These are phyloP conservation scores for Neodiprion fabricii DNA, from an alignment of 1,140 invertebrate species.

Conservation along the genomic window DNA sequence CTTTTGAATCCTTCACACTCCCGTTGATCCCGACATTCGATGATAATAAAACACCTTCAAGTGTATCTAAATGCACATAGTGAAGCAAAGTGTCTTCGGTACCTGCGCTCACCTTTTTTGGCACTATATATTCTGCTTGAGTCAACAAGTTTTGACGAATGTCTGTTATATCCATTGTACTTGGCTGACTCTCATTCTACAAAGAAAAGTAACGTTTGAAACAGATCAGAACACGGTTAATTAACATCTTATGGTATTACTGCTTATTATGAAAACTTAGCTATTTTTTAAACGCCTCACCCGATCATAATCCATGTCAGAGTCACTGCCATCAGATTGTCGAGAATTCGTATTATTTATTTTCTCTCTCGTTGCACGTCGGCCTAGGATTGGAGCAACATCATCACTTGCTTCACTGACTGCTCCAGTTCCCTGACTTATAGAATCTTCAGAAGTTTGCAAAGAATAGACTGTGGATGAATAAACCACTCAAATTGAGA, in stretches of 20 bases:
- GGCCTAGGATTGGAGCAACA: constrained; percentile 64
- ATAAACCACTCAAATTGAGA: not conserved
- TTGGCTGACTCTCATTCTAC: constrained; percentile 70
- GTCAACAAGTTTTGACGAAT: constrained; percentile 74
- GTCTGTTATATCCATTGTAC: constrained; percentile 72
- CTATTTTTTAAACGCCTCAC: constrained; percentile 38
- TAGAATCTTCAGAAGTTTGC: constrained; percentile 64
- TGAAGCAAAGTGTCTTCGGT: constrained; percentile 73
- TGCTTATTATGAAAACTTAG: not conserved
- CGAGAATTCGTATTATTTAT: constrained; percentile 47
- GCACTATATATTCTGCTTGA: constrained; percentile 72
- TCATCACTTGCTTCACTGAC: constrained; percentile 72
- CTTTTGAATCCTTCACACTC: constrained; percentile 58
- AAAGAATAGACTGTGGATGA: constrained; percentile 52
- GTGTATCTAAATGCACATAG: constrained; percentile 71
- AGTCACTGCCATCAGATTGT: constrained; percentile 64
- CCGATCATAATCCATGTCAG: constrained; percentile 62
- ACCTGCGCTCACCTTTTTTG: constrained; percentile 69
- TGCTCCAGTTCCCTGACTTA: constrained; percentile 62
- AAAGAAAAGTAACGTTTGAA: constrained; percentile 26
- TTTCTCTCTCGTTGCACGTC: constrained; percentile 68
- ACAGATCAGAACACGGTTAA: not conserved
- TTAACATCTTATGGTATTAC: too few relatives aligned
- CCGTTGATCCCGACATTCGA: constrained; percentile 59
- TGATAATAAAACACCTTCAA: constrained; percentile 71